Evolutionary conservation across 1,140 invertebrate species (phyloP), one percentile per base, ranked within the genome.

Genomic region (Solenopsis fugax): DNA sequence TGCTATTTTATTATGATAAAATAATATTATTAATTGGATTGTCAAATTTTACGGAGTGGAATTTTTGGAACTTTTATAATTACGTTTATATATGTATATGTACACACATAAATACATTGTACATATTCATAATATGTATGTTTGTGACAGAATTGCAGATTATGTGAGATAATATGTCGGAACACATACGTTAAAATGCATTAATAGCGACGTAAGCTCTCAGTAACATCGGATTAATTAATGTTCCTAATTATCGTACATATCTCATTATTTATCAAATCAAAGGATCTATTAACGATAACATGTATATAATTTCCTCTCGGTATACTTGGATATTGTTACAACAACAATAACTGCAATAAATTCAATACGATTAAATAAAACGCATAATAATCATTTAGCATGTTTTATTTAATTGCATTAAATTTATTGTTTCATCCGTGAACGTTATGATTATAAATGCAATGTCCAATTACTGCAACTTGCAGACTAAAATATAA

Each of bases 341-440:
- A 21, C 10, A 56, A 37, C 48, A 58, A 56, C 6, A 48, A 60
- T 34, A 48, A 21, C 5, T 48, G 4, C 4, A 21, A 85, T 48
- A 29, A 58, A 60, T 34, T 37, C 16, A 69, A 58, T 76, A 4
- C 24, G 10, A 81, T 69, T 71, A 54, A 41, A 54, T 69, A 69
- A 73, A 58, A 82, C 9, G 4, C 4, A 16, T 12, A 58, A 67
- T 56, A 29, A 81, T 60, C 73, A 73, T 82, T 62, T 75, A 73
- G 60, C 54, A 73, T 24, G 18, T 75, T 84, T 84, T 84, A 84
- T 84, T 75, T 62, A 84, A 84, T 75, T 71, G 29, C 29, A 62
- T 84, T 75, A 62, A 62, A 60, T 60, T 81, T 71, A 84, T 75
- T 71, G 29, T 72, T 75, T 73, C 18, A 85, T 21, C 37, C 50